Base-by-base conservation (phyloP, 2,113 vertebrate species). In the Scophthalmus maximus region DNA sequence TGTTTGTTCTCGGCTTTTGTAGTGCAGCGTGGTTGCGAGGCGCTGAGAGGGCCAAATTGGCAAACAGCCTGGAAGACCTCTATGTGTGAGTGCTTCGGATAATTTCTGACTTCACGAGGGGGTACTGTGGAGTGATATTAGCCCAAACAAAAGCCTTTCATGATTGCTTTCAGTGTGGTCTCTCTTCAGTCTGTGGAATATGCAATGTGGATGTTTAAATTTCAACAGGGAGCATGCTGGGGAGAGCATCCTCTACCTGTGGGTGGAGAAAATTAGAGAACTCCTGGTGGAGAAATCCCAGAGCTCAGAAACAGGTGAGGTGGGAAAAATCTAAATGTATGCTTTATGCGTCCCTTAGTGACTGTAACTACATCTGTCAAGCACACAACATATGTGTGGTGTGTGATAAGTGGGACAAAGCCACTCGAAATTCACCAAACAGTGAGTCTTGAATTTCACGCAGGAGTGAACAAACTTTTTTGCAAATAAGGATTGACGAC, bases 211-310 rank as follows among this genome's bases (percentile, higher is more conserved):
- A 50, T 66, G 6, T 86, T 61, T 73, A 0, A 18, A 73, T 64
- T 87, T 70, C 32, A 82, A 76, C 92, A 99, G 98, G 71, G 93
- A 96, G 84, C 95, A 98, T 32, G 76, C 90, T 12, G 97, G 97
- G 76, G 97, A 99, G 91, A 96, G 95, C 87, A 96, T 99, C 88
- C 93, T 99, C 62, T 98, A 97, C 84, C 92, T 96, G 10, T 99
- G 97, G 98, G 97, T 99, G 79, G 97, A 99, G 87, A 96, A 93
- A 85, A 94, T 99, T 50, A 55, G 97, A 81, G 97, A 99, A 79
- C 93, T 96, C 87, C 89, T 99, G 4, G 68, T 94, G 22, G 94
- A 96, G 78, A 97, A 94, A 87, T 93, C 96, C 46, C 94, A 94
- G 56, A 88, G 89, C 26, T 79, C 90, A 73, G 93, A 92, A 75